Conservation (phyloP, 1,140 invertebrate genomes). For the Gonatopus flavifemur region DNA sequence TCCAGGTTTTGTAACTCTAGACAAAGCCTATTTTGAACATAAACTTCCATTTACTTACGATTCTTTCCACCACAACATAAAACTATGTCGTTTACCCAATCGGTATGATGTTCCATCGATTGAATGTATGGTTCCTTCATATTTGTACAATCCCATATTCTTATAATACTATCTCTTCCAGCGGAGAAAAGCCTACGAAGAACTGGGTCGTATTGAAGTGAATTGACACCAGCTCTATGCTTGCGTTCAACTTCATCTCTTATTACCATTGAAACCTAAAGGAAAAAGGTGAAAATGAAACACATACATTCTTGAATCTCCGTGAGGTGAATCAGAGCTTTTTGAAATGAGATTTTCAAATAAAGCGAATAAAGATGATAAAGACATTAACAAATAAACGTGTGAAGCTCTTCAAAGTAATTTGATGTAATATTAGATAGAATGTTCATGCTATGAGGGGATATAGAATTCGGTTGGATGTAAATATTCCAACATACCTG, state of each 20-base stretch:
- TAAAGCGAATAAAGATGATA: too few relatives aligned
- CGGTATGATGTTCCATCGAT: constrained; percentile 97
- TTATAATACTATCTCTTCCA: constrained; percentile 96
- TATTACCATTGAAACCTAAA: constrained; percentile 98
- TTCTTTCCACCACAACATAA: constrained; percentile 95
- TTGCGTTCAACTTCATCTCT: constrained; percentile 92
- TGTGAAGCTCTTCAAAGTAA: background rate
- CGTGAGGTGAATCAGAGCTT: too few relatives aligned
- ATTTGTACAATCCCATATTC: constrained; percentile 87
- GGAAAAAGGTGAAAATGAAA: too few relatives aligned
- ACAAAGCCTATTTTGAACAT: too few relatives aligned
- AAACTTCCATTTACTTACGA: too few relatives aligned
- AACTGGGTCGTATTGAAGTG: constrained; percentile 88
- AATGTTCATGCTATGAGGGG: too few relatives aligned
- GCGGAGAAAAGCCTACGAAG: constrained; percentile 93
- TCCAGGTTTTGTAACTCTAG: background rate
- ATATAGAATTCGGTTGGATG: background rate
- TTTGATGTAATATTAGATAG: background rate
- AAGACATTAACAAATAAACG: too few relatives aligned
- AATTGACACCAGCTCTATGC: constrained; percentile 95
- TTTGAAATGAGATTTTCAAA: constrained; percentile 7
- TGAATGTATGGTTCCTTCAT: constrained; percentile 86
- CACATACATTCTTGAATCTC: too few relatives aligned
- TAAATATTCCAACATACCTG: constrained; percentile 56
- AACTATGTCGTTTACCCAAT: constrained; percentile 99